Conservation (phyloP, 2,113 vertebrate genomes). For the Neotragus moschatus region DNA sequence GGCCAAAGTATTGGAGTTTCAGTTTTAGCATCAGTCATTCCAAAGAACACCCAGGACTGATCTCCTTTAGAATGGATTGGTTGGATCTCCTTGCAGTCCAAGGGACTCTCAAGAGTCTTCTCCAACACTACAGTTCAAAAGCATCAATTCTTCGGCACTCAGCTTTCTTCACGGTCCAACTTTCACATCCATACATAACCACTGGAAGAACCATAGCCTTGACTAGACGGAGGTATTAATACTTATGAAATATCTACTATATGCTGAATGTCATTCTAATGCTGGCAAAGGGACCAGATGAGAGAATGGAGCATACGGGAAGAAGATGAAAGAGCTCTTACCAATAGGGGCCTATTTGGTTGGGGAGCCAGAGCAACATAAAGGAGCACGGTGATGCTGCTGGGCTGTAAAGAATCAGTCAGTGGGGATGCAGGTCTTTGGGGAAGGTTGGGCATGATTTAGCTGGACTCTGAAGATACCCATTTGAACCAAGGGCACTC, state of each 20-base stretch:
- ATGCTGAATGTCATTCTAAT: background rate
- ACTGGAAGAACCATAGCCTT: no score
- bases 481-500: background rate
- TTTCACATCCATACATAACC: no score
- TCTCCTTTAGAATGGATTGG: no score
- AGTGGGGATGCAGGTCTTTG: background rate
- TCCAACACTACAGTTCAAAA: no score
- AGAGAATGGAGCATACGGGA: background rate
- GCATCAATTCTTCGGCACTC: no score
- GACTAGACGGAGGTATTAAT: background rate
- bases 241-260: background rate
- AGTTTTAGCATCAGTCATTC: no score
- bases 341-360: background rate
- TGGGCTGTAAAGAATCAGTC: background rate
- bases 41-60: no score
- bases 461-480: background rate
- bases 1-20: no score
- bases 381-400: accelerated
- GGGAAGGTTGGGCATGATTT: background rate
- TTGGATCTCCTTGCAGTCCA: no score
- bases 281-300: background rate
- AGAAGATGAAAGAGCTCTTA: background rate
- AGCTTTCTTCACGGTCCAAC: no score
- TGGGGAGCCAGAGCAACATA: background rate
- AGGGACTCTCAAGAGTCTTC: no score